phyloP scores from a whole-genome alignment of 2,888 invertebrate genomes.

The Spodoptera picta region DNA sequence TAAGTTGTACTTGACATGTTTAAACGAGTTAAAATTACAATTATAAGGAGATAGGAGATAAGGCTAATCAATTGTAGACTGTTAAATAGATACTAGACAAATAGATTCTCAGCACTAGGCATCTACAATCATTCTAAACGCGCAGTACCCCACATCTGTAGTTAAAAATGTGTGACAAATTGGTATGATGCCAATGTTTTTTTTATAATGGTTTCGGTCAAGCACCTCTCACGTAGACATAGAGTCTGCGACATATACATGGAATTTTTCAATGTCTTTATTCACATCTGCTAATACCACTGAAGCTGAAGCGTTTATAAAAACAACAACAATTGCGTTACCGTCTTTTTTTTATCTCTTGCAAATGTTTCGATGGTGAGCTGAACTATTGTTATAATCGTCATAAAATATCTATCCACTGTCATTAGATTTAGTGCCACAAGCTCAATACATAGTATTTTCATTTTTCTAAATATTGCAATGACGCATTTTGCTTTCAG shows the following conservation, averaged over 20 bases:
- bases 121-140: constrained; percentile 11
- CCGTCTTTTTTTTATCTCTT: constrained; percentile 5
- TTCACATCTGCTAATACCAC: constrained; percentile 32
- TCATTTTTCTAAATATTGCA: no score
- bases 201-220: constrained; percentile 60
- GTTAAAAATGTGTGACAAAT: constrained; percentile 48
- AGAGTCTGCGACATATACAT: constrained; percentile 50
- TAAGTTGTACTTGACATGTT: no score
- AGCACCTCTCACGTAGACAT: constrained; percentile 60
- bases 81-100: neutral
- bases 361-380: constrained; percentile 1
- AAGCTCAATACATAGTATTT: no score
- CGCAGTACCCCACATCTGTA: constrained; percentile 40
- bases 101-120: neutral
- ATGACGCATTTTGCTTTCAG: no score
- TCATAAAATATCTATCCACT: no score
- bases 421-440: no score
- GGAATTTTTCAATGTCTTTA: constrained; percentile 33
- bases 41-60: no score
- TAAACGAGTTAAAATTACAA: no score
- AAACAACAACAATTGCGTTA: constrained; percentile 38
- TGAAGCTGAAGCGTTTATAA: constrained; percentile 37
- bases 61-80: no score
- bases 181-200: constrained; percentile 62
- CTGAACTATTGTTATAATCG: neutral